Conservation (phyloP, 2,888 invertebrate genomes). For the Calephelis perditalis region DNA sequence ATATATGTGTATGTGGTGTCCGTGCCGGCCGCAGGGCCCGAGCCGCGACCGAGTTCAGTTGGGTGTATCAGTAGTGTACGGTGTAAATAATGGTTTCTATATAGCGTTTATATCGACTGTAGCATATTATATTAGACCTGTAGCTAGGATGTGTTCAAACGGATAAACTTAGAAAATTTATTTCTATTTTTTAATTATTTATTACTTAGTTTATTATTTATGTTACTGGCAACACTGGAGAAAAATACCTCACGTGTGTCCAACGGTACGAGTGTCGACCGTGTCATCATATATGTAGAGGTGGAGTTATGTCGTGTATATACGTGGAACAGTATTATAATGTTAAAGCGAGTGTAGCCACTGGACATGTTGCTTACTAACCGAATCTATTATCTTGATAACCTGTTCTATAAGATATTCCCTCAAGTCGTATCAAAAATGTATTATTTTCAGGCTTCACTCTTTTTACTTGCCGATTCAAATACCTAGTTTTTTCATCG, state of each 20-base stretch:
- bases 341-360: constrained; percentile 36
- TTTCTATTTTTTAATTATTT: constrained; percentile 51
- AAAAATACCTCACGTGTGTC: constrained; percentile 34
- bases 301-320: constrained; percentile 32
- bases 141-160: constrained; percentile 76
- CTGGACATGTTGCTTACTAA: not conserved
- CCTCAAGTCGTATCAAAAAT: too few species aligned
- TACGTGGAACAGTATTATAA: constrained; percentile 58
- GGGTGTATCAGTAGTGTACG: constrained; percentile 50
- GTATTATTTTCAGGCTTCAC: too few species aligned
- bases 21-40: too few species aligned
- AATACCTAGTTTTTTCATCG: too few species aligned
- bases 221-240: constrained; percentile 35
- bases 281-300: constrained; percentile 26
- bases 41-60: constrained; percentile 30
- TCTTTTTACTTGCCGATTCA: too few species aligned
- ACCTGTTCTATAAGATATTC: too few species aligned
- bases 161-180: constrained; percentile 52
- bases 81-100: constrained; percentile 60
- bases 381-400: too few species aligned
- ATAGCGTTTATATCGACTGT: constrained; percentile 64
- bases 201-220: constrained; percentile 68
- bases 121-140: constrained; percentile 48
- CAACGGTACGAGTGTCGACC: constrained; percentile 31
- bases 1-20: too few species aligned